phyloP scores from a whole-genome alignment of 1,140 invertebrate species.

The Melitaea cinxia region DNA sequence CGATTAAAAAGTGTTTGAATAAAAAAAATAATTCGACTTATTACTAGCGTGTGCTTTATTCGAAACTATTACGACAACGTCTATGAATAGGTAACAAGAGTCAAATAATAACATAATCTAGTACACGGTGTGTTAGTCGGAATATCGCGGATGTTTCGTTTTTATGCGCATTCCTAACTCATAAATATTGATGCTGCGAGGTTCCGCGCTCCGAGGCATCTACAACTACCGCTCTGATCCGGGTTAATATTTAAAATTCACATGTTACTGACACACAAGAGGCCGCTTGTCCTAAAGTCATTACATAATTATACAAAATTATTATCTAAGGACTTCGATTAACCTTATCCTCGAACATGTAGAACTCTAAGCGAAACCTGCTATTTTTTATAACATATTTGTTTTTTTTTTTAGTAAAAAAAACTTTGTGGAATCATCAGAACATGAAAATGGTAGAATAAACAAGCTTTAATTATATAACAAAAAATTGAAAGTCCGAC shows the following conservation, averaged over 20 bases:
- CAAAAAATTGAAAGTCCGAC: slow-evolving; percentile 31
- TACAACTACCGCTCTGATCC: slow-evolving; percentile 49
- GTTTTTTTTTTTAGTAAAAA: no score
- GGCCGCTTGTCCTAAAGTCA: slow-evolving; percentile 3
- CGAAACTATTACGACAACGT: neutral
- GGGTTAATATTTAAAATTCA: slow-evolving; percentile 46
- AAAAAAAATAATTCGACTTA: no score
- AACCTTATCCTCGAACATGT: no score
- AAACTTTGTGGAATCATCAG: no score
- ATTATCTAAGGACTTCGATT: neutral
- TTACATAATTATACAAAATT: neutral
- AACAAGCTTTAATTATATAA: slow-evolving; percentile 28
- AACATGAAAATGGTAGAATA: no score
- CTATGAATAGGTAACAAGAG: neutral
- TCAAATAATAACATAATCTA: slow-evolving; percentile 12
- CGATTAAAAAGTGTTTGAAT: no score
- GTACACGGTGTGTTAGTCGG: slow-evolving; percentile 36
- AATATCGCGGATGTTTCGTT: slow-evolving; percentile 66
- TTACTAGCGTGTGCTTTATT: neutral
- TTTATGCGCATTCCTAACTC: slow-evolving; percentile 66
- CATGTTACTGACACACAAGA: slow-evolving; percentile 8
- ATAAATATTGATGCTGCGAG: slow-evolving; percentile 61
- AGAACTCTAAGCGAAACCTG: no score
- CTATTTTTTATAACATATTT: no score
- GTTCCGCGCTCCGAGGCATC: slow-evolving; percentile 48